These are phyloP conservation scores for Agrotis exclamationis DNA, from an alignment of 2,888 invertebrate species.

Conservation along the genomic window DNA sequence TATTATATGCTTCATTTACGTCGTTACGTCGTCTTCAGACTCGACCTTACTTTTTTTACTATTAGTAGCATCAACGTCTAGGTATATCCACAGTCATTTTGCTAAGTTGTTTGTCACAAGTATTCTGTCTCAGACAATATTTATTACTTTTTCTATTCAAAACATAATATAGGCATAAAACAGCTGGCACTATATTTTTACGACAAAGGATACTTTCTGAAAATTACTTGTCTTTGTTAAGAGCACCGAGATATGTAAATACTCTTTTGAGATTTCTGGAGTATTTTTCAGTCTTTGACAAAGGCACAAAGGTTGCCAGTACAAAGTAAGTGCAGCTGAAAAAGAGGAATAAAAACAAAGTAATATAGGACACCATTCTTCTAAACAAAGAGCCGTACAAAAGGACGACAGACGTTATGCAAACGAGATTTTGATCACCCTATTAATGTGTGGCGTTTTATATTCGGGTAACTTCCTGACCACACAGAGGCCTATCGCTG, in stretches of 20 bases:
- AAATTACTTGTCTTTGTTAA: conserved; percentile 45
- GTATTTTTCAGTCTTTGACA: conserved; percentile 43
- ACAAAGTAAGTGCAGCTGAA: conserved; percentile 50
- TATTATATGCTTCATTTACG: conserved; percentile 64
- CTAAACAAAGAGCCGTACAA: conserved; percentile 35
- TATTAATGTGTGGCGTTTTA: conserved; percentile 44
- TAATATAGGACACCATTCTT: conserved; percentile 22
- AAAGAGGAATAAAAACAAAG: conserved; percentile 18
- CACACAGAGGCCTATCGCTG: conserved; percentile 43
- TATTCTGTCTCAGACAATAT: conserved; percentile 35
- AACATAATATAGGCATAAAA: conserved; percentile 21
- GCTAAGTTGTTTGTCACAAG: conserved; percentile 55
- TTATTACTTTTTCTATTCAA: conserved; percentile 33
- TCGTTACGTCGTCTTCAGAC: conserved; percentile 48
- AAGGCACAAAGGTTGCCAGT: conserved; percentile 34
- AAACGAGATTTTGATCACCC: conserved; percentile 50
- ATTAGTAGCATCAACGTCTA: conserved; percentile 30
- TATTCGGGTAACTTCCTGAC: conserved; percentile 45
- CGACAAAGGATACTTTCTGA: conserved; percentile 39
- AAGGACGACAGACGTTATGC: conserved; percentile 40
- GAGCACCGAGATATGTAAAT: conserved; percentile 39
- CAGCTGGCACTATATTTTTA: conserved; percentile 45
- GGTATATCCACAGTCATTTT: conserved; percentile 37
- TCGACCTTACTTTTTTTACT: conserved; percentile 48
- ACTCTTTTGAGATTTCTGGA: conserved; percentile 34